phyloP scores from a whole-genome alignment of 1,140 invertebrate species.

The Zophobas morio region DNA sequence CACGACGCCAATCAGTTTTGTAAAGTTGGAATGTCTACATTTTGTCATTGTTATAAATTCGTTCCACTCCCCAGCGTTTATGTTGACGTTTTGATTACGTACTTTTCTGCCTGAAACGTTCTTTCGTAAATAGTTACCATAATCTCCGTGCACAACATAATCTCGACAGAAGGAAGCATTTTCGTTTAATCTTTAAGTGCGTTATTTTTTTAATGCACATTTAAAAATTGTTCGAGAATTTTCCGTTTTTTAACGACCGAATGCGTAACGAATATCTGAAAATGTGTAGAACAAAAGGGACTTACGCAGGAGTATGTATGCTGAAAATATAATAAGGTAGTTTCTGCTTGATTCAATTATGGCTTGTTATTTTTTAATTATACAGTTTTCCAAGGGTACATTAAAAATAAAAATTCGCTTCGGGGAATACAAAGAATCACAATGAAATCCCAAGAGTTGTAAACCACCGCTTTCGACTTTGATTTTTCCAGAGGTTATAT shows the following conservation, averaged over 20 bases:
- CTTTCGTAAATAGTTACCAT: constrained; percentile 3
- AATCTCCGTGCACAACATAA: background rate
- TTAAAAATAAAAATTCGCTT: constrained; percentile 2
- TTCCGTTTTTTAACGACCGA: too few species aligned
- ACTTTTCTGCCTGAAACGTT: constrained; percentile 12
- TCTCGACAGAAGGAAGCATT: too few species aligned
- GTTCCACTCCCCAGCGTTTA: constrained; percentile 1
- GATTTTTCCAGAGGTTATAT: background rate
- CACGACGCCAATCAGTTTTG: constrained; percentile 33
- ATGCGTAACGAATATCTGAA: too few species aligned
- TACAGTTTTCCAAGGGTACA: background rate
- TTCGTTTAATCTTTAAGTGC: too few species aligned
- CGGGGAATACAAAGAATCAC: background rate
- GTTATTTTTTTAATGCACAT: too few species aligned
- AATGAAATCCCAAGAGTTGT: background rate
- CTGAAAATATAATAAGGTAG: constrained; percentile 15
- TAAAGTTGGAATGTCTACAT: constrained; percentile 3
- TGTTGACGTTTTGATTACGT: constrained; percentile 31
- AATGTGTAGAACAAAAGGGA: background rate
- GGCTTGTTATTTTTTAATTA: constrained; percentile 36
- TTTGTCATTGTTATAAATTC: constrained; percentile 29
- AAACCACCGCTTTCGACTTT: background rate
- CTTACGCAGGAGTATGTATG: background rate
- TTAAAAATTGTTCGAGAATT: too few species aligned
- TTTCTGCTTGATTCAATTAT: constrained; percentile 13